Evolutionary conservation across 2,113 vertebrate genomes (phyloP), one percentile per base, ranked within the genome.

Genomic region (Tachycineta bicolor): DNA sequence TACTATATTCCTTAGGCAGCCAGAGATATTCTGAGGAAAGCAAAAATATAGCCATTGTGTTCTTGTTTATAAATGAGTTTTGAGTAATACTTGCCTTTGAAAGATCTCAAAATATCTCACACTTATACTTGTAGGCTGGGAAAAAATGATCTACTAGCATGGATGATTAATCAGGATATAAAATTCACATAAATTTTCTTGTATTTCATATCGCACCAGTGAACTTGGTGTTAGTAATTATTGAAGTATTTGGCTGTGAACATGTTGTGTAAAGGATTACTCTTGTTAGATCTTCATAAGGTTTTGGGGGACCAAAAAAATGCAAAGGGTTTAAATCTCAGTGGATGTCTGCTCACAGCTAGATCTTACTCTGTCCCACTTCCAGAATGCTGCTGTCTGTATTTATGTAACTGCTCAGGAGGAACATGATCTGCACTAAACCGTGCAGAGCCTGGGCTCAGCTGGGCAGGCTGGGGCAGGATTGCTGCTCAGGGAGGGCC

Each of bases 391-490:
- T 6, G 7, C 28, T 19, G 22, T 33, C 16, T 6, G 14, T 44
- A 73, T 21, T 46, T 52, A 47, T 86, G 44, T 9, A 28, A 41
- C 25, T 50, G 63, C 68, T 63, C 6, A 41, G 53, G 83, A 71
- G 41, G 53, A 44, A 53, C 1, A 20, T 0, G 2, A 53, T 64
- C 64, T 22, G 76, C 11, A 19, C 9, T 19, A 39, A 87, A 15
- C 12, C 49, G 10, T 10, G 14, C 11, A 16, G 47, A 25, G 2
- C 28, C 17, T 0, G 1, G 12, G 53, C 33, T 44, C 17, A 34
- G 68, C 49, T 44, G 2, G 4, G 5, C 6, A 2, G 58, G 19
- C 47, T 60, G 53, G 34, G 41, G 52, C 14, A 69, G 41, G 16
- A 53, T 16, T 1, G 2, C 44, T 69, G 64, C 39, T 8, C 1